Evolutionary conservation across 2,888 invertebrate genomes (phyloP), one percentile per base, ranked within the genome.

Genomic region (Myopa tessellatipennis): DNA sequence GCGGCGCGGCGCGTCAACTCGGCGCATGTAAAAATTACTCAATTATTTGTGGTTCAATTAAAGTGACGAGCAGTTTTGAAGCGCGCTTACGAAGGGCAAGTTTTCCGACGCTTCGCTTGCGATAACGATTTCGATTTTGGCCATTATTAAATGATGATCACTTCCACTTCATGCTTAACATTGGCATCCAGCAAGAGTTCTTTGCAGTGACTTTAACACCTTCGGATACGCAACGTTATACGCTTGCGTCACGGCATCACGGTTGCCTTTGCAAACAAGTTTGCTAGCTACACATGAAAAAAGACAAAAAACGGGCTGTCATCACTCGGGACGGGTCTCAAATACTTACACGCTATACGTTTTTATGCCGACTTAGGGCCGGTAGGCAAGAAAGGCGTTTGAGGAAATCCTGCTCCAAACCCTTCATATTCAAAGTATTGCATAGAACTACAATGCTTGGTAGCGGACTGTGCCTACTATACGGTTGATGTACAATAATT

Each of bases 1-100:
- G 14, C 45, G 68, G 45, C 10, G 14, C 45, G 68, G 45, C 10
- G 34, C 26, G 16, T 55, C 36, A 55, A 36, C 1, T 14, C 38
- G 12, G 16, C 65, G 36, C 65, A 65, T 67, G 55, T 74, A 67
- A 74, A 67, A 74, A 74, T 74, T 74, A 74, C 74, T 74, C 74
- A 74, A 74, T 74, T 74, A 74, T 55, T 65, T 67, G 55, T 52
- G 73, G 63, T 61, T 26, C 40, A 3, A 63, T 73, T 26, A 26
- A 26, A 26, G 26, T 26, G 26, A 26, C 2, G 26, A 26, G 26
- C 26, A 26, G 26, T 26, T 26, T 26, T 73, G 38, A 72, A 72
- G 38, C 38, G 18, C 63, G 34, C n/a, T 26, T 73, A 63, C 26
- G 45, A 26, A 45, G 72, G 72, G 40, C 18, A 12, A 16, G 14